Base-by-base conservation (phyloP, 2,888 invertebrate genomes). In the Drosophila picticornis region DNA sequence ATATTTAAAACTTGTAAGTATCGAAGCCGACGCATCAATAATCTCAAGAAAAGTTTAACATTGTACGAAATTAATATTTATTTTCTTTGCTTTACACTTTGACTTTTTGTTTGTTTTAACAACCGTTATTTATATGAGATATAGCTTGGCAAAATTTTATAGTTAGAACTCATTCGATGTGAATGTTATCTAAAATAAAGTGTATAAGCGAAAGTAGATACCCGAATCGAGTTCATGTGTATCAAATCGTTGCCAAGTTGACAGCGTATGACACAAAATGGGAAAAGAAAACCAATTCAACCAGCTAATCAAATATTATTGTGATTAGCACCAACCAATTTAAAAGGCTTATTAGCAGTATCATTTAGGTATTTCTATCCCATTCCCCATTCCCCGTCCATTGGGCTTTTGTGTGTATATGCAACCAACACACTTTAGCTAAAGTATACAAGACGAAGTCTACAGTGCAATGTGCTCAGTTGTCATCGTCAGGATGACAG, bases 241-340 rank as follows among this genome's bases (percentile, higher is more conserved):
- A 19, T 58, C 4, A 51, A 62, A 27, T 31, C 43, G 67, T 27
- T 27, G 53, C 7, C 50, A 38, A 63, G 81, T 71, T 83, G 84
- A 75, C 86, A 75, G 73, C 69, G 55, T 74, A 63, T 86, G 81
- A 77, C 79, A 84, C 75, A 88, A 79, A 74, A 74, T 81, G 78
- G 57, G 73, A 75, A 84, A 87, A 69, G 68, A 82, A 85, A 85
- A 84, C 88, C 90, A 85, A 88, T 89, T 80, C 84, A 88, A 87
- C 81, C 75, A 85, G 90, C 90, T 83, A 92, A 91, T 90, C 90
- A 91, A 91, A 90, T 88, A 85, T 91, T 91, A 91, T 90, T 86
- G 86, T 78, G 72, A 89, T 91, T 92, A 91, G 83, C 92, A 89
- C 90, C 66, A 50, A 61, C 51, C 68, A 78, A 84, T 89, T 88